These are phyloP conservation scores for Pseudomyrmex dendroicus DNA, from an alignment of 1,140 invertebrate genomes.

Conservation along the genomic window DNA sequence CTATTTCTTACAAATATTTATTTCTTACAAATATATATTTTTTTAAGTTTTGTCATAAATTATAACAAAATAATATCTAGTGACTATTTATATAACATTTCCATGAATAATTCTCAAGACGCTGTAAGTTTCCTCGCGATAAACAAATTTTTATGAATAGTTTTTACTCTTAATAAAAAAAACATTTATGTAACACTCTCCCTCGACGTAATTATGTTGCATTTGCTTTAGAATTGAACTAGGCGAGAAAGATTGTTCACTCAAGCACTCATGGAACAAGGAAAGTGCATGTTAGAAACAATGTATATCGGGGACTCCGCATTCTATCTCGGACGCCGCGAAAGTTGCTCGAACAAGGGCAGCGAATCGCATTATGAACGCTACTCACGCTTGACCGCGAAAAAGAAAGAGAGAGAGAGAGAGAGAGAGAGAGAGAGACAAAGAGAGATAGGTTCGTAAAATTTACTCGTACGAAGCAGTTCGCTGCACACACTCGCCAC, in stretches of 20 bases:
- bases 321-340: not conserved
- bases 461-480: conserved; percentile 17
- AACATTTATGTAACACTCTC: too few relatives aligned
- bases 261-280: not conserved
- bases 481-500: not conserved
- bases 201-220: not conserved
- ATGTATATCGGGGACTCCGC: not conserved
- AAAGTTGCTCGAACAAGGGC: conserved; percentile 30
- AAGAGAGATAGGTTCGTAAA: conserved; percentile 12
- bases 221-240: not conserved
- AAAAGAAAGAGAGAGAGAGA: not conserved
- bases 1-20: not conserved
- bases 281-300: conserved; percentile 12
- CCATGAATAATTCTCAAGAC: not conserved
- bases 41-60: not conserved
- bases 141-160: too few relatives aligned
- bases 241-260: not conserved
- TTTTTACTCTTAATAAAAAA: too few relatives aligned
- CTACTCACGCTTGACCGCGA: conserved; percentile 33
- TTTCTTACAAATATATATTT: not conserved
- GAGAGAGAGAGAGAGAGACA: too few relatives aligned
- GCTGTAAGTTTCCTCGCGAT: not conserved
- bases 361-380: conserved; percentile 31
- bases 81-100: not conserved
- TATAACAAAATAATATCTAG: not conserved